Percentiles rank a stretch among this genome's conserved stretches.
Conservation (phyloP, 2,113 vertebrate species). For the Salvelinus alpinus region DNA sequence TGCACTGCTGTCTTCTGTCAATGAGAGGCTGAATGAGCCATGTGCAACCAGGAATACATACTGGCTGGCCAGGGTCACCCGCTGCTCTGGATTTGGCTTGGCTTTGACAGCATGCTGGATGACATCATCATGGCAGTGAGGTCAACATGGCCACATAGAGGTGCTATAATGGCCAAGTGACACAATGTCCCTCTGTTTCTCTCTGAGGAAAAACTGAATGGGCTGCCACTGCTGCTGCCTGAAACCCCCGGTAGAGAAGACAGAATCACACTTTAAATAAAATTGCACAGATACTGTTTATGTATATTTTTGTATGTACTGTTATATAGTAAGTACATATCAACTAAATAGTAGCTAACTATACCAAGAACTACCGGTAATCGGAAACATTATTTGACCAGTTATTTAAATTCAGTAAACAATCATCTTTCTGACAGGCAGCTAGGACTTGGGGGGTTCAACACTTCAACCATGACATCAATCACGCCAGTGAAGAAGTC, state of each 20-base stretch:
- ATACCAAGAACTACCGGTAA: no score
- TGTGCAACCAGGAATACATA: slow-evolving; percentile 21
- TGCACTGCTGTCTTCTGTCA: slow-evolving; percentile 51
- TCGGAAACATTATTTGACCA: no score
- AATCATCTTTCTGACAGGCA: no score
- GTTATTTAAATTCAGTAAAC: no score
- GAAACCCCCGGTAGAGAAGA: slow-evolving; percentile 3
- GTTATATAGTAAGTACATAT: no score
- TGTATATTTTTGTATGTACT: no score
- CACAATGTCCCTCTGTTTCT: slow-evolving; percentile 48
- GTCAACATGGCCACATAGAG: slow-evolving; percentile 55
- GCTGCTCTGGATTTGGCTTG: slow-evolving; percentile 36
- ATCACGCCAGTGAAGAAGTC: no score
- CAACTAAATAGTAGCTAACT: no score
- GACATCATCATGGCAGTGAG: slow-evolving; percentile 68
- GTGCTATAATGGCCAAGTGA: slow-evolving; percentile 41
- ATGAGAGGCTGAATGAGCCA: slow-evolving; percentile 41
- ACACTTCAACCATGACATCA: no score
- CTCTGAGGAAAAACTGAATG: slow-evolving; percentile 37
- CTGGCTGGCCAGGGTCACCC: slow-evolving; percentile 36
- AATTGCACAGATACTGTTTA: background rate
- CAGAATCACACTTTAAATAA: slow-evolving; percentile 8
- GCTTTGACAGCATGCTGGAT: slow-evolving; percentile 47
- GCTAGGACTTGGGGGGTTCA: no score
- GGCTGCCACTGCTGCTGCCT: slow-evolving; percentile 8